Conservation (phyloP, 2,113 vertebrate genomes). For the Thomomys bottae region DNA sequence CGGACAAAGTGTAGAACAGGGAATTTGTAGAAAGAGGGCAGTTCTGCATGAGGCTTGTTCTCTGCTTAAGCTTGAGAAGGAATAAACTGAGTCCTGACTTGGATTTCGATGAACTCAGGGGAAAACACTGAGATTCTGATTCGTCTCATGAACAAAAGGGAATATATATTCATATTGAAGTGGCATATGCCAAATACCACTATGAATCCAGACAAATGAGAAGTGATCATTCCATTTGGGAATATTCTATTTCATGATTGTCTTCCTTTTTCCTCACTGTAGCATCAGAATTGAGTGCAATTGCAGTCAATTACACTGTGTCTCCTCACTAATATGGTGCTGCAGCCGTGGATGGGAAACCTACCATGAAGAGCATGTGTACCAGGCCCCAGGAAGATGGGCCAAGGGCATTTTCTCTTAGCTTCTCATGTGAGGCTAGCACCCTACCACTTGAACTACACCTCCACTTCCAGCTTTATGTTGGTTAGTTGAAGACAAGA, state of each 20-base stretch:
- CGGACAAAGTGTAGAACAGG: constrained; percentile 18
- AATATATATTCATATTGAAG: background rate
- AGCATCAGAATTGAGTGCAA: constrained; percentile 48
- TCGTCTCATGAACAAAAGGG: background rate
- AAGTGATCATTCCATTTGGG: background rate
- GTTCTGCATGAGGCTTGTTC: background rate
- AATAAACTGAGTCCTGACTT: background rate
- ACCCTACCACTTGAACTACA: too few relatives aligned
- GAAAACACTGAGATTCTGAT: constrained; percentile 14
- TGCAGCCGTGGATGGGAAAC: background rate
- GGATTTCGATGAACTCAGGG: background rate
- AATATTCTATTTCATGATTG: background rate
- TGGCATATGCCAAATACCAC: background rate
- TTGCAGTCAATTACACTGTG: background rate
- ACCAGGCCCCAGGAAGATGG: background rate
- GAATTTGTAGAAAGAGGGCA: constrained; percentile 1
- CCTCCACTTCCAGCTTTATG: too few relatives aligned
- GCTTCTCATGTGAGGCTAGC: too few relatives aligned
- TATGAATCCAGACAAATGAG: constrained; percentile 32
- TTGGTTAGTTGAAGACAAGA: too few relatives aligned
- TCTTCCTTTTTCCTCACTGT: constrained; percentile 25
- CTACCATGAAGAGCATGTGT: background rate
- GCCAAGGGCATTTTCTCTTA: background rate
- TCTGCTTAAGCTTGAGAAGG: constrained; percentile 33
- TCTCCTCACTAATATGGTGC: constrained; percentile 21